Percentiles rank a stretch among this genome's conserved stretches.
Evolutionary conservation across 2,888 invertebrate species (phyloP).

Genomic region (Octonoba sinensis): DNA sequence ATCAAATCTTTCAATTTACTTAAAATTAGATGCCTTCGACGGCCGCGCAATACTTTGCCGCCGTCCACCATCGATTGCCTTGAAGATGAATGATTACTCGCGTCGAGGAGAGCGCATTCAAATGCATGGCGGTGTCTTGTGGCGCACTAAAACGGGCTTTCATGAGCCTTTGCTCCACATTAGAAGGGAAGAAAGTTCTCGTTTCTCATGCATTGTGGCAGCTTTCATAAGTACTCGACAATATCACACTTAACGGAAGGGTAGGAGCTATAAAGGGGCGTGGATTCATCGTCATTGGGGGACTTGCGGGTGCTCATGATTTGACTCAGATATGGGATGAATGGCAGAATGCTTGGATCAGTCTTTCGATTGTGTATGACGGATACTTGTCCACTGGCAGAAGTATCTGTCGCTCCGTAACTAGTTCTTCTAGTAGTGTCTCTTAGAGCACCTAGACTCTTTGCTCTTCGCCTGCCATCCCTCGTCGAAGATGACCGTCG

Average conservation of each 20-base stretch:
- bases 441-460: slow-evolving; percentile 63
- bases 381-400: slow-evolving; percentile 53
- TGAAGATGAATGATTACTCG: no score
- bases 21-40: no score
- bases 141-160: no score
- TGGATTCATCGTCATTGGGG: slow-evolving; percentile 59
- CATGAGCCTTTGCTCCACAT: background rate
- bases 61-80: no score
- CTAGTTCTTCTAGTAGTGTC: slow-evolving; percentile 34
- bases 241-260: slow-evolving; percentile 96
- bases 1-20: no score
- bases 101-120: no score
- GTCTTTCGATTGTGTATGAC: slow-evolving; percentile 64
- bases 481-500: slow-evolving; percentile 2
- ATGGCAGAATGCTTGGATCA: slow-evolving; percentile 56
- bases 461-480: slow-evolving; percentile 51
- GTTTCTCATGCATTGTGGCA: no score
- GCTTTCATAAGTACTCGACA: slow-evolving; percentile 84
- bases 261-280: slow-evolving; percentile 76
- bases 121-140: no score
- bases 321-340: slow-evolving; percentile 63
- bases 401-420: slow-evolving; percentile 36
- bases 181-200: slow-evolving; percentile 11
- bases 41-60: no score
- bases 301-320: slow-evolving; percentile 59